Conservation (phyloP, 2,113 vertebrate species). For the Rynchops niger region DNA sequence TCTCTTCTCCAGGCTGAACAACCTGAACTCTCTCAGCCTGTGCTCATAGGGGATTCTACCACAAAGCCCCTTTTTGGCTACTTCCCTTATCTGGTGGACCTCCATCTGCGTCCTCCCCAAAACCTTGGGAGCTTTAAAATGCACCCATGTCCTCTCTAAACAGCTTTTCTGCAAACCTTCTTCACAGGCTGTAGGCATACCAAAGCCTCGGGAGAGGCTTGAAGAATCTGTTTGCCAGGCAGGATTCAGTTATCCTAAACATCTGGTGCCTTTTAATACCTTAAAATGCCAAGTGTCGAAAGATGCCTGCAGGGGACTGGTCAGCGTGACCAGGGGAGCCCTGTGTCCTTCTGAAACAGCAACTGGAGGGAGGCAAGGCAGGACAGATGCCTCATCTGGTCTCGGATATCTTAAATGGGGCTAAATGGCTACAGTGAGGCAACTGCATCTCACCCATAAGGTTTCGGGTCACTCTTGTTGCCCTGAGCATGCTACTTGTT, state of each 20-base stretch:
- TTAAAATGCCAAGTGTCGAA: fast-evolving
- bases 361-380: not conserved
- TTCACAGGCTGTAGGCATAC: not conserved
- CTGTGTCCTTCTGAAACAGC: not conserved
- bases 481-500: not conserved
- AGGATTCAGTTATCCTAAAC: not conserved
- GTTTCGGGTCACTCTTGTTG: not conserved
- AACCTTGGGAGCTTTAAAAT: not conserved
- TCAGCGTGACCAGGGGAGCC: not conserved
- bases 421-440: not conserved
- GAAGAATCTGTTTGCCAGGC: too few relatives aligned
- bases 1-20: not conserved
- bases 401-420: not conserved
- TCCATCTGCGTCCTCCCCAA: fast-evolving
- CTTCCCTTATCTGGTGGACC: fast-evolving
- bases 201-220: not conserved
- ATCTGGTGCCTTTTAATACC: not conserved
- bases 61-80: not conserved
- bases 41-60: not conserved
- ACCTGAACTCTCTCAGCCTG: not conserved
- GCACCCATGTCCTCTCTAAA: fast-evolving
- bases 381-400: too few relatives aligned
- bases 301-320: too few relatives aligned
- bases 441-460: not conserved
- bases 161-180: not conserved